Evolutionary conservation across 2,113 vertebrate genomes (phyloP).

Genomic region (Perognathus longimembris): DNA sequence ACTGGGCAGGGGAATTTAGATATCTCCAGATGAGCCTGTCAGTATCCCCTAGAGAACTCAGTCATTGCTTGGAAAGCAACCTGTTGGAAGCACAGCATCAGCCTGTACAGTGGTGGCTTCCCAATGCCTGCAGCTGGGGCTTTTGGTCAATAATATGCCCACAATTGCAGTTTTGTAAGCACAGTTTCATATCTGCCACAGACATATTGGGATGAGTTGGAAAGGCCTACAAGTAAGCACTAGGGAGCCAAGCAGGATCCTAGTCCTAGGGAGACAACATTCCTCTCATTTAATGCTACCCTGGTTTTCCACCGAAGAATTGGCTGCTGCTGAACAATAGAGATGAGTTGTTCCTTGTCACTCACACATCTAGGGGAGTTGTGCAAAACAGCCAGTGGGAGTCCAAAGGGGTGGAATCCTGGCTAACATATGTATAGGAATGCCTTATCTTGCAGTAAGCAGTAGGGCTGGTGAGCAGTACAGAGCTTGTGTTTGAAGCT

Average conservation of each 20-base stretch:
- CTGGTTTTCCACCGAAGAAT: not conserved
- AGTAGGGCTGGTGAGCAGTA: not conserved
- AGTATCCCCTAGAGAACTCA: too few relatives aligned
- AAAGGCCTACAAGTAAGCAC: not conserved
- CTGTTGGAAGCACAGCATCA: not conserved
- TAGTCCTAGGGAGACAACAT: not conserved
- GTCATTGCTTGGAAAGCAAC: not conserved
- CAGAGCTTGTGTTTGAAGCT: not conserved
- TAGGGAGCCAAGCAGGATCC: not conserved
- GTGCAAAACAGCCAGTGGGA: not conserved
- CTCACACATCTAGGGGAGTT: too few relatives aligned
- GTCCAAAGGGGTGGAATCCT: not conserved
- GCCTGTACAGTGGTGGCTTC: not conserved
- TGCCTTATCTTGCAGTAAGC: not conserved
- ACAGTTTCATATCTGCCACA: not conserved
- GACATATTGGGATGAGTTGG: not conserved
- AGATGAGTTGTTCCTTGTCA: fast-evolving
- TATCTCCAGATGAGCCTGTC: not conserved
- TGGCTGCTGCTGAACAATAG: not conserved
- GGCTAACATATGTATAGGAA: not conserved
- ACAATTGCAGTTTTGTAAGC: not conserved
- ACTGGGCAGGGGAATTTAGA: not conserved
- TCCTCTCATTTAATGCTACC: not conserved
- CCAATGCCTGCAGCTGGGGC: not conserved
- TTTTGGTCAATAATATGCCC: not conserved